Base-by-base conservation (phyloP, 1,140 invertebrate species). In the Cydia strobilella region DNA sequence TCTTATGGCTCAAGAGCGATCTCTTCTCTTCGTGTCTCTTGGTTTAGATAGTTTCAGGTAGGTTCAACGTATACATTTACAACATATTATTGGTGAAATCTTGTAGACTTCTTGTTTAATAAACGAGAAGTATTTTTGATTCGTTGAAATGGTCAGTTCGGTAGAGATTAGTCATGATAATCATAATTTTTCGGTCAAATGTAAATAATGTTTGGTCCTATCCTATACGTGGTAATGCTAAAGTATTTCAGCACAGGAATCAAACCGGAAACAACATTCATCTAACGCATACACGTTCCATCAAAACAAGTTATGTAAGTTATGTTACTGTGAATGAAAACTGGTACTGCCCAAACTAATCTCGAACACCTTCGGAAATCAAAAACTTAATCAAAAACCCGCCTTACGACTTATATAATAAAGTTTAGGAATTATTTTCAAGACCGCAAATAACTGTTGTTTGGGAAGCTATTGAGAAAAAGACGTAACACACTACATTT, bases 271-370 rank as follows among this genome's bases (percentile, higher is more conserved):
- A 59, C 18, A 12, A 18, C n/a, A 54, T 23, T 59, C 20, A 12
- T 59, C 54, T 59, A 59, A 59, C 51, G n/a, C 51, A n/a, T 10
- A 59, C 54, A 59, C 54, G 54, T 59, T 23, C 54, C 54, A 59
- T 51, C 48, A 51, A 51, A 59, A 59, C 54, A 59, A 59, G 54
- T 59, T 59, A 59, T 59, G 54, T 59, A 59, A 59, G 54, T 59
- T 59, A 59, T 59, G 54, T 59, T 59, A 59, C 54, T 59, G 48
- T 59, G 54, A 59, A 59, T 59, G 54, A 59, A 59, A 59, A 59
- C 54, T 59, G 54, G 54, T 59, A 59, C 54, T 59, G 54, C 10
- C 54, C 54, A 59, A 23, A 23, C 54, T 20, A 23, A 59, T 12
- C 51, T 54, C 20, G 7, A 23, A 23, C 54, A 23, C 54, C 18